Evolutionary conservation across 2,797 vertebrate species (phyloP).

Genomic region (Cheirogaleus major): DNA sequence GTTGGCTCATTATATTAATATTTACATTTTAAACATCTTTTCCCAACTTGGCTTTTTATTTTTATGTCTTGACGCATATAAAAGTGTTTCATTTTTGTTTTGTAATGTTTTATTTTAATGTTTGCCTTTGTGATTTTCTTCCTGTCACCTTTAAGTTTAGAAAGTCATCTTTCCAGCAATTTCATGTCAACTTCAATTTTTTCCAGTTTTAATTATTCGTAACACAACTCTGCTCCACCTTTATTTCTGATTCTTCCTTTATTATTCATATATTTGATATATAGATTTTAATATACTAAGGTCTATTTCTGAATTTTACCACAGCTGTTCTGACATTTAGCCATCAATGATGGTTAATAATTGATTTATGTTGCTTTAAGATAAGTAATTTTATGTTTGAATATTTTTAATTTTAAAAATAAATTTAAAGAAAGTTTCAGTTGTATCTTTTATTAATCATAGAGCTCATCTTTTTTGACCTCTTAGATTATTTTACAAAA

Average conservation of each 20-base stretch:
- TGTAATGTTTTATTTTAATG: neutral
- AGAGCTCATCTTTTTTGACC: neutral
- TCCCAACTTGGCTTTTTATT: neutral
- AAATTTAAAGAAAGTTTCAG: neutral
- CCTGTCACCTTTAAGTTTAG: neutral
- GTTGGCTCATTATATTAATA: neutral
- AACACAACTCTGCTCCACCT: neutral
- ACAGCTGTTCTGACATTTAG: neutral
- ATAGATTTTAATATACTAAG: neutral
- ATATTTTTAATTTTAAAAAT: neutral
- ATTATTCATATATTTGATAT: neutral
- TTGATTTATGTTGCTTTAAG: constrained; percentile 1
- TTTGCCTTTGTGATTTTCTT: constrained; percentile 3
- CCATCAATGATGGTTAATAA: neutral
- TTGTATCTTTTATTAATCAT: neutral
- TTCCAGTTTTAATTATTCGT: neutral
- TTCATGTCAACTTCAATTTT: neutral
- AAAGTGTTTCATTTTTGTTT: neutral
- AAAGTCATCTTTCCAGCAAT: neutral
- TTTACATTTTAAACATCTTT: neutral
- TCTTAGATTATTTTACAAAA: neutral
- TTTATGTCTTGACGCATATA: neutral
- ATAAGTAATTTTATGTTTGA: neutral
- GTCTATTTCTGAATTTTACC: neutral
- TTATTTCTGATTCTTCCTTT: neutral